Conservation (phyloP, 1,140 invertebrate genomes). For the Lethocerus indicus region DNA sequence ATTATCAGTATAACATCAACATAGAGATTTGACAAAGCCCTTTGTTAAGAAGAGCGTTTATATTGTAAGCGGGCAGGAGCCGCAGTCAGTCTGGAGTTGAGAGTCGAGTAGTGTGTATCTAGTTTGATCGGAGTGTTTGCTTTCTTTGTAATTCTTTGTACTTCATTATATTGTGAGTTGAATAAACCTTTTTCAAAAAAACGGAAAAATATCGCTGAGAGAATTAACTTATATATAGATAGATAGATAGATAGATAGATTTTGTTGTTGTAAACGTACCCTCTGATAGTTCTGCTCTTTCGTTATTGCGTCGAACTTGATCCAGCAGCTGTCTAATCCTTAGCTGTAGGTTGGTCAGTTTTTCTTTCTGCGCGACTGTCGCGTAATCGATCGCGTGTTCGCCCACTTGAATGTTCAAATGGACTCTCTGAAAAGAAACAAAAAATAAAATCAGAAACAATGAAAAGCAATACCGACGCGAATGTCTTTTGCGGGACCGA, state of each 20-base stretch:
- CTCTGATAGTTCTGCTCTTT: slow-evolving; percentile 99
- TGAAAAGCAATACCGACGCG: too few species aligned
- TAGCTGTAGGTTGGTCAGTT: slow-evolving; percentile 87
- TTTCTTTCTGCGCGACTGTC: slow-evolving; percentile 94
- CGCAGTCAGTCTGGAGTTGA: too few species aligned
- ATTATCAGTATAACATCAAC: not conserved
- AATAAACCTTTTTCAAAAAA: not conserved
- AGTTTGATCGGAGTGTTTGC: too few species aligned
- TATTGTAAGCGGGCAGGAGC: too few species aligned
- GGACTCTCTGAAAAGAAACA: slow-evolving; percentile 50
- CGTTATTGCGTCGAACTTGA: slow-evolving; percentile 97
- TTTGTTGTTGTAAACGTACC: slow-evolving; percentile 36
- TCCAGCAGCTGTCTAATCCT: slow-evolving; percentile 88
- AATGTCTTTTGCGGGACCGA: too few species aligned
- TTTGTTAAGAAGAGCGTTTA: too few species aligned
- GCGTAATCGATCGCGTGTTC: slow-evolving; percentile 98
- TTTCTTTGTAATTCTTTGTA: too few species aligned
- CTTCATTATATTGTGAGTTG: too few species aligned
- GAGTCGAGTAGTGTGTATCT: too few species aligned
- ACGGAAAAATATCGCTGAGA: not conserved
- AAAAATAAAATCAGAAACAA: slow-evolving; percentile 7
- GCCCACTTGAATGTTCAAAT: slow-evolving; percentile 97
- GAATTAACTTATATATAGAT: not conserved
- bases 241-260: not conserved
- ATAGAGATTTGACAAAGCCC: too few species aligned